A percentile compares a stretch with the other conserved stretches of the same genome.
Evolutionary conservation across 2,797 vertebrate genomes (phyloP).

Genomic region (Trachops cirrhosus): DNA sequence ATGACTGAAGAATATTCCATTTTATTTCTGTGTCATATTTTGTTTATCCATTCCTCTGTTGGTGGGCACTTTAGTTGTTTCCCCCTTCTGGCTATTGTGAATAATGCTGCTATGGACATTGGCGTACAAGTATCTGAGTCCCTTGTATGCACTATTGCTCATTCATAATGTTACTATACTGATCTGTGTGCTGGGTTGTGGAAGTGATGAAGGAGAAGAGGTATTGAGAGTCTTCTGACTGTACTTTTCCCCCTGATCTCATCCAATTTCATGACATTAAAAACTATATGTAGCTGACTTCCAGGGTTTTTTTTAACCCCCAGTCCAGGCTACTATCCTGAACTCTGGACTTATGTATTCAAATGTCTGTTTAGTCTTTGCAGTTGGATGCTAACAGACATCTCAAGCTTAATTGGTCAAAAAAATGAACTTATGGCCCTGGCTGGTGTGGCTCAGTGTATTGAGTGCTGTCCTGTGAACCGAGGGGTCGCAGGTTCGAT

Average conservation of each 20-base stretch:
- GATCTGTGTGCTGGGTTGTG: not conserved
- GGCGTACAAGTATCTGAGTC: not conserved
- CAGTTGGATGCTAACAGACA: not conserved
- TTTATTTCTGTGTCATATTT: not conserved
- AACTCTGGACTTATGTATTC: not conserved
- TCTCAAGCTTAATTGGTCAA: not conserved
- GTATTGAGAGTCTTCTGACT: not conserved
- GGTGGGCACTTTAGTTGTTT: not conserved
- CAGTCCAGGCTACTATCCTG: not conserved
- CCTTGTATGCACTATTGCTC: not conserved
- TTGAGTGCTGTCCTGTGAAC: too few species aligned
- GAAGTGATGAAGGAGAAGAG: not conserved
- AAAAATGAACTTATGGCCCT: not conserved
- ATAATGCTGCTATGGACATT: not conserved
- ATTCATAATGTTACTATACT: not conserved
- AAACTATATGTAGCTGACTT: not conserved
- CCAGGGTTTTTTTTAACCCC: not conserved
- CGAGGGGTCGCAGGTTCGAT: too few species aligned
- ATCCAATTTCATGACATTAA: not conserved
- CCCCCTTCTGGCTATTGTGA: not conserved
- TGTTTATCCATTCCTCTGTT: not conserved
- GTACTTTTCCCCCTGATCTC: not conserved
- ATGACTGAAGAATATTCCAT: not conserved
- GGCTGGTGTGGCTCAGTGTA: too few species aligned
- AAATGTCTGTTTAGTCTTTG: not conserved